phyloP scores from a whole-genome alignment of 2,888 invertebrate species.

The Hesperia comma region DNA sequence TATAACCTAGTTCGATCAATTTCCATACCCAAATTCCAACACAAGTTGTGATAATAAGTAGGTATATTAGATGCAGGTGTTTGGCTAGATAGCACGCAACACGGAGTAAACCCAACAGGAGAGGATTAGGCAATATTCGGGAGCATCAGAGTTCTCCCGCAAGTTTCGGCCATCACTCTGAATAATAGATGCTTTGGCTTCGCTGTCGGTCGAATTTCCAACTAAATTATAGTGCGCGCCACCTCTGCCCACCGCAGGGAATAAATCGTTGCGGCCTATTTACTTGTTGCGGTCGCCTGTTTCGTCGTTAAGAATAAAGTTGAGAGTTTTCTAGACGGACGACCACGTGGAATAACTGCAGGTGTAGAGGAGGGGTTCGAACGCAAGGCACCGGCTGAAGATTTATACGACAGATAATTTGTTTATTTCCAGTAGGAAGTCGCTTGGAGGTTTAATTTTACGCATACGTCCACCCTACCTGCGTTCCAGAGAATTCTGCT shows the following conservation, averaged over 20 bases:
- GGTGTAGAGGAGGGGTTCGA: no score
- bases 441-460: no score
- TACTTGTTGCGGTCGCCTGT: slow-evolving; percentile 43
- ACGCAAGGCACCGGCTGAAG: no score
- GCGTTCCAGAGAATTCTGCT: no score
- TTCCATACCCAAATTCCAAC: no score
- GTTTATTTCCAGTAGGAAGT: no score
- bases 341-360: not conserved
- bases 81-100: not conserved
- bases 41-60: not conserved
- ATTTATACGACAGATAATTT: no score
- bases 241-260: slow-evolving; percentile 59
- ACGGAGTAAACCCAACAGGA: not conserved
- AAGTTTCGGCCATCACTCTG: slow-evolving; percentile 62
- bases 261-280: slow-evolving; percentile 59
- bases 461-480: no score
- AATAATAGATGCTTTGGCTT: slow-evolving; percentile 70
- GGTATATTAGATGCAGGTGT: not conserved
- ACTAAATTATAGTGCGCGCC: slow-evolving; percentile 75
- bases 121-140: slow-evolving; percentile 40
- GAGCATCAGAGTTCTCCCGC: slow-evolving; percentile 54
- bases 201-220: slow-evolving; percentile 67
- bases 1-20: no score
- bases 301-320: slow-evolving; percentile 12
- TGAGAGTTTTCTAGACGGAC: not conserved